Conservation (phyloP, 92 coral and sea anemone species). For the Epizoanthus scotinus region DNA sequence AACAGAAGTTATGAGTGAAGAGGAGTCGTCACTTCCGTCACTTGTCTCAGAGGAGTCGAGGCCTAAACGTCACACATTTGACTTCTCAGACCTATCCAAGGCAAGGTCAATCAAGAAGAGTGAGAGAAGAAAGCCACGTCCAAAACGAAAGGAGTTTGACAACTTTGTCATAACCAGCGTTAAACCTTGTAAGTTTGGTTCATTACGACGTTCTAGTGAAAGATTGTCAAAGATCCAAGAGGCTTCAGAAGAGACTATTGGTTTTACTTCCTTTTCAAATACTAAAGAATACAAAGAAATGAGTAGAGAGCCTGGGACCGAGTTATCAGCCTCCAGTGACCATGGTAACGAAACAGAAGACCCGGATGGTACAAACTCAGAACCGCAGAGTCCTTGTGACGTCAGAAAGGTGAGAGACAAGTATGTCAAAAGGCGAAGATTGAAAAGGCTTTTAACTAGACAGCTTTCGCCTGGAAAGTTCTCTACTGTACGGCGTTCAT, state of each 20-base stretch:
- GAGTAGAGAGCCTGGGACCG: background rate
- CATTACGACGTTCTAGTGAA: slow-evolving; percentile 84
- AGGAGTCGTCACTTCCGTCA: slow-evolving; percentile 42
- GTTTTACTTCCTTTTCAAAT: slow-evolving; percentile 38
- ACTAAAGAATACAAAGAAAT: slow-evolving; percentile 23
- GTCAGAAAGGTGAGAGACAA: slow-evolving; percentile 39
- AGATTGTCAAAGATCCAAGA: slow-evolving; percentile 83
- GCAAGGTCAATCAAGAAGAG: slow-evolving; percentile 51
- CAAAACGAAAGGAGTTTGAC: slow-evolving; percentile 73
- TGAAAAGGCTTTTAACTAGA: slow-evolving; percentile 53
- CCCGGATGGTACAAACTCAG: slow-evolving; percentile 33
- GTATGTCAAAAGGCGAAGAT: slow-evolving; percentile 42
- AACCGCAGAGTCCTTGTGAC: slow-evolving; percentile 25
- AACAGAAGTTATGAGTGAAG: slow-evolving; percentile 41
- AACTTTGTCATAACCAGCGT: slow-evolving; percentile 86
- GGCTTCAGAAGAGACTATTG: slow-evolving; percentile 66
- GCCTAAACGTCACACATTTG: slow-evolving; percentile 75
- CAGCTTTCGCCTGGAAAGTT: slow-evolving; percentile 69
- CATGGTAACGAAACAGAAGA: slow-evolving; percentile 25
- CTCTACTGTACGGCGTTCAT: slow-evolving; percentile 76
- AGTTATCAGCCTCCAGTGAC: background rate
- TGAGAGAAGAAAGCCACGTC: slow-evolving; percentile 45
- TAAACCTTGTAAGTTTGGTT: slow-evolving; percentile 85
- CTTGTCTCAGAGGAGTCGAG: slow-evolving; percentile 27
- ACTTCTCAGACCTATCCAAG: slow-evolving; percentile 72